Conservation (phyloP, 1,140 invertebrate genomes). For the Gryllus bimaculatus region DNA sequence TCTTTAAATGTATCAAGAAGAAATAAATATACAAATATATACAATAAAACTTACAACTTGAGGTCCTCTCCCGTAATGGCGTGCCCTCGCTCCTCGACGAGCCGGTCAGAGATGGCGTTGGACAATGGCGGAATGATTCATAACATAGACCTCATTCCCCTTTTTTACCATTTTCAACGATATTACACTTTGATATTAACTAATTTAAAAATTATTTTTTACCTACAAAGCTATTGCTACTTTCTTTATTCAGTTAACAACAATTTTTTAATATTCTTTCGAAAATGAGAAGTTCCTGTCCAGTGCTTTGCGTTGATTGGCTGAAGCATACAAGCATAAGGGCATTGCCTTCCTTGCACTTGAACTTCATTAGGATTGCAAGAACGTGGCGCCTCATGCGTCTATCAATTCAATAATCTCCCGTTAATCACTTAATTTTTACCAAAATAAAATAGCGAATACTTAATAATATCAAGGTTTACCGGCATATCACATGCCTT, state of each 20-base stretch:
- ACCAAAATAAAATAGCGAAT: no score
- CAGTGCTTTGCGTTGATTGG: background rate
- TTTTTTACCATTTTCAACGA: no score
- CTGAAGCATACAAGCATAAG: background rate
- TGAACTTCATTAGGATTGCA: background rate
- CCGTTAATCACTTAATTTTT: no score
- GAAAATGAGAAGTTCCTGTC: background rate
- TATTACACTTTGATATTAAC: no score
- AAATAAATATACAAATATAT: no score
- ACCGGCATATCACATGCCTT: background rate
- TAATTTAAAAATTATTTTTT: no score
- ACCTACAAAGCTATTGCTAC: no score
- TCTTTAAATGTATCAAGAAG: no score
- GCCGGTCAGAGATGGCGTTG: conserved; percentile 2
- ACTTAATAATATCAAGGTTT: no score
- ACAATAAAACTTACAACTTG: background rate
- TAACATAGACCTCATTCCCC: background rate
- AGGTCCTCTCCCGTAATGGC: background rate
- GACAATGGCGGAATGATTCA: background rate
- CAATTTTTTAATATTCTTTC: background rate
- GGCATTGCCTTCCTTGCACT: background rate
- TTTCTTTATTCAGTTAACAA: background rate
- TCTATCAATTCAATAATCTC: no score
- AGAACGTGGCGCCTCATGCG: no score
- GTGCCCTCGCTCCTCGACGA: background rate